A percentile compares a stretch with the other conserved stretches of the same genome.
phyloP scores from a whole-genome alignment of 2,888 invertebrate genomes.

The Gonocerus acuteangulatus region DNA sequence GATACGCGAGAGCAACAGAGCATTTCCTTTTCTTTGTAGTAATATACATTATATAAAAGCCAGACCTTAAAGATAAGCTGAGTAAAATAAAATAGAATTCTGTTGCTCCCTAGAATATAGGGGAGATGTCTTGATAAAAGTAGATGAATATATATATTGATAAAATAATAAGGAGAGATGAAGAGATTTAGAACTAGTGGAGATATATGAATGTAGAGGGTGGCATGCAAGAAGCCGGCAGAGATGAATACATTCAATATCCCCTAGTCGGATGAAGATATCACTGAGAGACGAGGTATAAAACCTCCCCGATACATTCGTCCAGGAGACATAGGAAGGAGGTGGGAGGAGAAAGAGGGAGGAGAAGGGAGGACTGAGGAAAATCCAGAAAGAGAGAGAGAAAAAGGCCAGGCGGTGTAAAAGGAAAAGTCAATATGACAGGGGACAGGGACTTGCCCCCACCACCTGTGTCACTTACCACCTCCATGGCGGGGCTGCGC shows the following conservation, averaged over 20 bases:
- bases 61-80: too few species aligned
- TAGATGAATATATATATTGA: constrained; percentile 4
- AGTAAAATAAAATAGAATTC: too few species aligned
- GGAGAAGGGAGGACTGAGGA: constrained; percentile 3
- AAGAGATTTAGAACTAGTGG: constrained; percentile 14
- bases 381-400: background rate
- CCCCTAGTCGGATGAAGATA: constrained; percentile 16
- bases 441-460: constrained; percentile 11
- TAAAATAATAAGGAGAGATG: constrained; percentile 14
- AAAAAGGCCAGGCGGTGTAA: background rate
- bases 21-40: too few species aligned
- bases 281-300: background rate
- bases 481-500: constrained; percentile 38
- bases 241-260: constrained; percentile 21
- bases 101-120: too few species aligned
- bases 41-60: too few species aligned
- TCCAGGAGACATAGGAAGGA: constrained; percentile 4
- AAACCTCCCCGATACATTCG: constrained; percentile 15
- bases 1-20: too few species aligned
- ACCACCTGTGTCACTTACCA: constrained; percentile 33
- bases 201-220: constrained; percentile 7
- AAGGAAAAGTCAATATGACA: constrained; percentile 25
- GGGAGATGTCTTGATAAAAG: background rate
- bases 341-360: background rate
- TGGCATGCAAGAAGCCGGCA: constrained; percentile 22